Evolutionary conservation across 2,888 invertebrate genomes (phyloP), one percentile per base, ranked within the genome.

Genomic region (Rhagonycha fulva): DNA sequence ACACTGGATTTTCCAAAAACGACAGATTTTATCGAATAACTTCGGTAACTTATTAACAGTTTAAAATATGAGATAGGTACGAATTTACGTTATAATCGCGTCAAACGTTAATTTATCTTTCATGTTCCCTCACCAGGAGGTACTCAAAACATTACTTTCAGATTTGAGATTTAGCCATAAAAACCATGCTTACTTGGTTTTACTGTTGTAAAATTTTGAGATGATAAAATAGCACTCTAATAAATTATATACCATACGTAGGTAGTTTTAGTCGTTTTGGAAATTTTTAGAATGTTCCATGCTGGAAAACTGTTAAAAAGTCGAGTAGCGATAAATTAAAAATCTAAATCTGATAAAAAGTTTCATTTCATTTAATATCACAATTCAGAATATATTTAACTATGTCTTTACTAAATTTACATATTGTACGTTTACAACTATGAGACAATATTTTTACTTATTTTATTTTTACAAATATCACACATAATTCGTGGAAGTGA

Each of bases 401-500:
- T 32, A 32, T 32, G 32, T 32, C 32, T 32, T 32, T 32, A 32
- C 32, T 32, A 32, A 32, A 32, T 32, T 32, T 32, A 32, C 32
- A 32, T 32, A 32, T 32, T 32, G 32, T 32, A 32, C 30, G 23
- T 62, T 63, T 63, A 63, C 14, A 14, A 72, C 60, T 60, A 73
- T 28, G 47, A 28, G 30, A 76, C 70, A 73, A 71, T 76, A 12
- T 32, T 1, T 32, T 32, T n/a, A 32, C 4, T 32, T n/a, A n/a
- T 32, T 32, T 32, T 32, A 32, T 32, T 32, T 32, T 32, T 32
- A 32, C 74, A 77, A 68, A 73, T 77, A 80, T 80, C 80, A 80
- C 80, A 80, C 78, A 74, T 78, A 80, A 79, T 79, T 78, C 77
- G 75, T 79, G 80, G 80, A 80, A 80, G 79, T 80, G 77, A 70